Conservation (phyloP, 2,888 invertebrate genomes). For the Campopleginae sp. region DNA sequence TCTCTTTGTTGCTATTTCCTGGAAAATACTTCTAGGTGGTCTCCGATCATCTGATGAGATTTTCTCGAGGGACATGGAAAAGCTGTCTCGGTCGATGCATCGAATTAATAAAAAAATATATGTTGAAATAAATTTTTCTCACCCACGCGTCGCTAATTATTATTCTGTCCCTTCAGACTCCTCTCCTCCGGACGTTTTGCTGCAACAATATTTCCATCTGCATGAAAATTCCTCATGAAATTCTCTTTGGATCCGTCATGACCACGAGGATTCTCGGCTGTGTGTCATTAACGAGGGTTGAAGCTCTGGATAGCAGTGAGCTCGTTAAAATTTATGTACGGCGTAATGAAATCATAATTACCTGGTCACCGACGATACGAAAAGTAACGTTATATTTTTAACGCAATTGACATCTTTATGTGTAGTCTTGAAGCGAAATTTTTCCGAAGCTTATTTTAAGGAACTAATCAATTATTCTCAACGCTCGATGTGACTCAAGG, state of each 20-base stretch:
- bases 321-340: background rate
- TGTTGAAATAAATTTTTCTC: too few relatives aligned
- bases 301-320: background rate
- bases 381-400: background rate
- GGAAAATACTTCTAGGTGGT: slow-evolving; percentile 37
- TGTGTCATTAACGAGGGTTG: background rate
- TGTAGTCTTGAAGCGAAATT: background rate
- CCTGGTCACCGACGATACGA: background rate
- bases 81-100: too few relatives aligned
- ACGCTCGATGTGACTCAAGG: background rate
- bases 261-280: background rate
- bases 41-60: slow-evolving; percentile 1
- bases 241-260: background rate
- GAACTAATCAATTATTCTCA: background rate
- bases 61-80: background rate
- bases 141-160: too few relatives aligned
- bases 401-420: background rate
- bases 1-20: slow-evolving; percentile 49
- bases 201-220: too few relatives aligned
- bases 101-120: background rate
- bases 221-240: background rate
- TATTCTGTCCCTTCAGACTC: too few relatives aligned
- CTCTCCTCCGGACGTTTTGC: too few relatives aligned
- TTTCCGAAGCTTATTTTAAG: background rate
- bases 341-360: background rate